Base-by-base conservation (phyloP, 2,888 invertebrate genomes). In the Oligia latruncula region DNA sequence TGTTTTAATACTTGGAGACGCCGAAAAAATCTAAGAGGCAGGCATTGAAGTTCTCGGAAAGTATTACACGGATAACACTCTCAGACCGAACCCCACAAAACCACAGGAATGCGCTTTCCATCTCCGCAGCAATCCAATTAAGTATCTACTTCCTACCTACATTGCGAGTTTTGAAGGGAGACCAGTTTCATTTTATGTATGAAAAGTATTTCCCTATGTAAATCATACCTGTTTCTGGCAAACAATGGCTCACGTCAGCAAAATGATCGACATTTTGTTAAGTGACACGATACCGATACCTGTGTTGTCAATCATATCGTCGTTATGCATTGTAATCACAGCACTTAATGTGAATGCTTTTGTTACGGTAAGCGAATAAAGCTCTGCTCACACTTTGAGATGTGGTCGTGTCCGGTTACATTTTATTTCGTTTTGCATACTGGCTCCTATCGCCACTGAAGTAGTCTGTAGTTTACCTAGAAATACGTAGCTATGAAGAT, bases 231-330 rank as follows among this genome's bases (percentile, higher is more conserved):
- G 78, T 84, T 87, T 70, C 43, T 82, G 35, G 84, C 83, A 90
- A 90, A 92, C 92, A 91, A 91, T 87, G 77, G 79, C 86, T 83
- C 83, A 77, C 83, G 87, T 88, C 87, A 76, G 55, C 88, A 85
- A 85, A 88, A 89, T 92, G 93, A 92, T 92, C 88, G 93, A 93
- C 93, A 90, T 81, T 80, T 86, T 91, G 93, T 92, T 94, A 93
- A 93, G 93, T 93, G 91, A 90, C 90, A 88, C 75, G 91, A 91
- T 92, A 92, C 82, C 84, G 89, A 90, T 93, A 91, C 92, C 90
- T 87, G 80, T 87, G 91, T 90, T 93, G 94, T 95, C 95, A 94
- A 95, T 95, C 95, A 94, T 81, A 86, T 89, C 84, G 85, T 83
- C 87, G 86, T 92, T 90, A 90, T 90, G 90, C 91, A 91, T 92